Evolutionary conservation across 2,113 vertebrate genomes (phyloP), one percentile per base, ranked within the genome.

Genomic region (Natator depressus): DNA sequence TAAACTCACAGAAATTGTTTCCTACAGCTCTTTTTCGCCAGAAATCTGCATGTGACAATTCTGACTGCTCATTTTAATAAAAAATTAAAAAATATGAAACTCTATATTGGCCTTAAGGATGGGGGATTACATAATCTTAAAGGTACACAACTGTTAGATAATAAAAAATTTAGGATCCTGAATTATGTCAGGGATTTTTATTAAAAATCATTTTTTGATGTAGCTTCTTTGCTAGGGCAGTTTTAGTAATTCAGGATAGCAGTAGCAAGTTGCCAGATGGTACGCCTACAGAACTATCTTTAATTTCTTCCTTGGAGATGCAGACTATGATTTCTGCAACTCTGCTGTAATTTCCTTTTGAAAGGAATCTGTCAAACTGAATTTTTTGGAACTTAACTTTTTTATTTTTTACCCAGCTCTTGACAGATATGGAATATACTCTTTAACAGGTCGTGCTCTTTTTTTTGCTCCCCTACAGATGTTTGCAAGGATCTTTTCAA

Each of bases 241-340:
- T 53, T 93, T 94, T 87, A 93, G 85, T 94, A 97, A 95, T 17
- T 8, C 59, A 79, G 91, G 95, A 51, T 94, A 93, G 82, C 88
- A 88, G 65, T 59, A 88, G 83, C 62, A 31, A 89, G 78, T 84
- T 22, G 88, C 95, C 97, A 97, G 95, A 94, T 97, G 96, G 97
- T 95, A 97, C 94, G 7, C 97, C 97, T 92, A 97, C 96, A 96
- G 86, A 96, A 87, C 97, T 97, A 96, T 97, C 96, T 97, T 97
- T 98, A 94, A 87, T 96, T 85, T 91, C 89, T 95, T 59, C 87
- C 87, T 95, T 91, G 92, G 95, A 97, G 96, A 95, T 88, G 76
- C 50, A 93, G 93, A 92, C 85, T 94, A 0, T 89, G 89, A 59
- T 92, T 95, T 94, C 96, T 95, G 80, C 87, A 96, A 53, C 62